Evolutionary conservation across 2,113 vertebrate genomes (phyloP).

Genomic region (Cottus gobio): DNA sequence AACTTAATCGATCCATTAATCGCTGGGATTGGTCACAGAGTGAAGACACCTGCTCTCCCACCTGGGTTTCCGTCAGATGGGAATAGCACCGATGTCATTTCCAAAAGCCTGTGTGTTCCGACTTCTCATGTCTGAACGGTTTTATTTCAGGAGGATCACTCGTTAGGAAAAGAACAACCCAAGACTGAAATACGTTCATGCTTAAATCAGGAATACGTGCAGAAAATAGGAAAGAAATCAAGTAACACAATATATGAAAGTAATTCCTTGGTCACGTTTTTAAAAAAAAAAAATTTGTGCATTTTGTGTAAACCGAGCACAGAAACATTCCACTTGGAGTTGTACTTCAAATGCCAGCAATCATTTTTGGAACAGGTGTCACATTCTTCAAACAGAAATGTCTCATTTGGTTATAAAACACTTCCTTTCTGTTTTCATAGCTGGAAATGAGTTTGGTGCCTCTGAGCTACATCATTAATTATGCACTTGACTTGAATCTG

Average conservation of each 20-base stretch:
- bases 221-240: not conserved
- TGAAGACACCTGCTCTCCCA: slow-evolving; percentile 74
- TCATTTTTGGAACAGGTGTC: slow-evolving; percentile 49
- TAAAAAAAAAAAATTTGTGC: slow-evolving; percentile 8
- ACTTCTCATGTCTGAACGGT: slow-evolving; percentile 29
- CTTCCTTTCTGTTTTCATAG: slow-evolving; percentile 52
- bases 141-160: slow-evolving; percentile 39
- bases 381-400: slow-evolving; percentile 38
- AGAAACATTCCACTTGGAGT: not conserved
- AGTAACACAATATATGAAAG: not conserved
- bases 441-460: slow-evolving; percentile 60
- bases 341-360: not conserved
- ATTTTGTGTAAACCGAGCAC: not conserved
- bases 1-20: slow-evolving; percentile 77
- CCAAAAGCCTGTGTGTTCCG: slow-evolving; percentile 39
- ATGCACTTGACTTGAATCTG: slow-evolving; percentile 66
- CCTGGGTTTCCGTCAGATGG: slow-evolving; percentile 72
- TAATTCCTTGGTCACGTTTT: not conserved
- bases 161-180: slow-evolving; percentile 9
- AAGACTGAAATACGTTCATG: slow-evolving; percentile 2
- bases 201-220: not conserved
- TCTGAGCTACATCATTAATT: slow-evolving; percentile 67
- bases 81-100: slow-evolving; percentile 40
- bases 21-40: slow-evolving; percentile 74
- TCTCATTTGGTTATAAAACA: slow-evolving; percentile 53